Conservation (phyloP, 2,888 invertebrate species). For the Sarcophaga variegata region DNA sequence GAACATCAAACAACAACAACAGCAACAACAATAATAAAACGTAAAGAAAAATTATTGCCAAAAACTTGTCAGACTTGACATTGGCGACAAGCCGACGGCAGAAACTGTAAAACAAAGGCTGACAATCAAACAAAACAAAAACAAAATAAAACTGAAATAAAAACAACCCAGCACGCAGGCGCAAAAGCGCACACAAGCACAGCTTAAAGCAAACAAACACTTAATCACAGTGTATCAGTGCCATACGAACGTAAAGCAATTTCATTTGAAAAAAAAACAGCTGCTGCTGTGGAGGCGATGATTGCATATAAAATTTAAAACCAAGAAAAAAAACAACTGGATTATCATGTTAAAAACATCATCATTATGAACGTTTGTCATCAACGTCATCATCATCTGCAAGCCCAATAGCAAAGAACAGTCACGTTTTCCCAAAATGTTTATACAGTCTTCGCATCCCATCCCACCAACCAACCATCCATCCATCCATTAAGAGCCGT, state of each 20-base stretch:
- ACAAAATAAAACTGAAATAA: constrained; percentile 6
- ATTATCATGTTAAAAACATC: constrained; percentile 31
- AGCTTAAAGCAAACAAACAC: constrained; percentile 4
- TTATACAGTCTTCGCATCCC: not conserved
- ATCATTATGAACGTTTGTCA: constrained; percentile 14
- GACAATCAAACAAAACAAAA: constrained; percentile 34
- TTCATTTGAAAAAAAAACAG: constrained; percentile 45
- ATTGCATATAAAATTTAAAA: constrained; percentile 43
- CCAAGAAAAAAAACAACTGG: not conserved
- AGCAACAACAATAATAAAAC: constrained; percentile 18
- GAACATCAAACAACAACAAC: constrained; percentile 33
- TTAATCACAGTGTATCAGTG: not conserved
- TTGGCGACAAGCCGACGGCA: constrained; percentile 68
- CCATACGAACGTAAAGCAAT: not conserved
- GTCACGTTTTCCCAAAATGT: constrained; percentile 24
- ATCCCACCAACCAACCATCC: not conserved
- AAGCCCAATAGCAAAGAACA: constrained; percentile 38
- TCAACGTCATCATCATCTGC: constrained; percentile 7
- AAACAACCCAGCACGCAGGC: constrained; percentile 56
- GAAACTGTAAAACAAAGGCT: constrained; percentile 61
- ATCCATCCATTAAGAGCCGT: not conserved
- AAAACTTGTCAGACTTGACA: constrained; percentile 70
- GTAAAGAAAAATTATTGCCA: constrained; percentile 54
- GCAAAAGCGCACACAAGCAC: constrained; percentile 14
- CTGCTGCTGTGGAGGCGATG: constrained; percentile 53